Percentiles rank a stretch among this genome's conserved stretches.
Conservation (phyloP, 2,113 vertebrate genomes). For the Aptenodytes patagonicus region DNA sequence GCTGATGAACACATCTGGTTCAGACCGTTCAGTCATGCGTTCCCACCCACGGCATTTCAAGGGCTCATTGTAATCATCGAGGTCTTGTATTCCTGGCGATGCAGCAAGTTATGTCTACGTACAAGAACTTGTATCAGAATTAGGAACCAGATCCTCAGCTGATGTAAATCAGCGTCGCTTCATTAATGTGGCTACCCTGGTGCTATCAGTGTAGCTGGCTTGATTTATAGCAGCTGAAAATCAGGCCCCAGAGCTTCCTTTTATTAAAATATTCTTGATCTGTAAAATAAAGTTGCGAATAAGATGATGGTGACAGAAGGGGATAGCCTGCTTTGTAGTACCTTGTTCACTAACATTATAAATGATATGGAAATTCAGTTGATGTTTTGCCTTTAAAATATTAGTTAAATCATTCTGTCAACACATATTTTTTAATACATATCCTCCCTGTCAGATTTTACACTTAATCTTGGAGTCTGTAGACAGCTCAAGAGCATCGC, state of each 20-base stretch:
- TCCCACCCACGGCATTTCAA: background rate
- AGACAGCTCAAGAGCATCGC: slow-evolving; percentile 58
- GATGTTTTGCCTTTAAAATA: slow-evolving; percentile 68
- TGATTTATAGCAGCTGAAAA: slow-evolving; percentile 54
- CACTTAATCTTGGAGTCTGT: slow-evolving; percentile 56
- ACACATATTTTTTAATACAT: slow-evolving; percentile 67
- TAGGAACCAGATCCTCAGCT: background rate
- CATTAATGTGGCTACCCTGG: background rate
- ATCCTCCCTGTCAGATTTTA: slow-evolving; percentile 65
- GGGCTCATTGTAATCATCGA: background rate
- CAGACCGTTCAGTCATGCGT: rapidly evolving
- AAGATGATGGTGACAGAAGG: slow-evolving; percentile 50
- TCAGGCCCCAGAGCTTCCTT: slow-evolving; percentile 7
- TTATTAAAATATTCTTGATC: slow-evolving; percentile 47
- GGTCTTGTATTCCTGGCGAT: background rate
- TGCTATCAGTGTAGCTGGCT: background rate
- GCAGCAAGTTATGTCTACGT: background rate
- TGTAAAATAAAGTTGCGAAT: slow-evolving; percentile 29
- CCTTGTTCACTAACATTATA: slow-evolving; percentile 29
- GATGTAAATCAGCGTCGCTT: background rate
- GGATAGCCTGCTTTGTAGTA: slow-evolving; percentile 41
- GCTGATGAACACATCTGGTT: background rate
- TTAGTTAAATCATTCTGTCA: slow-evolving; percentile 68
- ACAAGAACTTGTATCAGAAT: background rate
- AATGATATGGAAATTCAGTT: slow-evolving; percentile 54